These are phyloP conservation scores for Villa cingulata DNA, from an alignment of 2,888 invertebrate species.

Conservation along the genomic window DNA sequence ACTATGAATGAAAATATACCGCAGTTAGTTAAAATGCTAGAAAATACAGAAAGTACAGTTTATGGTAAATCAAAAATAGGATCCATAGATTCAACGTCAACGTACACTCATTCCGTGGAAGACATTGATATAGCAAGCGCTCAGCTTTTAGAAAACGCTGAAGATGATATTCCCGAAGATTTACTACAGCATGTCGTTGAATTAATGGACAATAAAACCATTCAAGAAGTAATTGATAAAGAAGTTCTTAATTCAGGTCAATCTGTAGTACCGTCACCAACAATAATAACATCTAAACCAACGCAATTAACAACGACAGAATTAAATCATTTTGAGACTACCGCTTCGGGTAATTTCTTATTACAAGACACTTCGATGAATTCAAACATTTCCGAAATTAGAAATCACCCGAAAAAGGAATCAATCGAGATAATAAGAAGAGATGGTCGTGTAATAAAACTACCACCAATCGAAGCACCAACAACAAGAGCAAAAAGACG, in stretches of 20 bases:
- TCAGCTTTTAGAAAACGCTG: conserved; percentile 39
- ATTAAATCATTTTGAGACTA: not conserved
- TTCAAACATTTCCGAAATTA: not conserved
- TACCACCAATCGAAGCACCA: conserved; percentile 73
- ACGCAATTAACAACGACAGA: not conserved
- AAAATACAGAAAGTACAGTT: conserved; percentile 27
- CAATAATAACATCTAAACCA: not conserved
- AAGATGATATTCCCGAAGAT: conserved; percentile 54
- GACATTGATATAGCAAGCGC: conserved; percentile 26
- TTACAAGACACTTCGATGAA: not conserved
- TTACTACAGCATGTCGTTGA: conserved; percentile 60
- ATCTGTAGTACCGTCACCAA: too few species aligned
- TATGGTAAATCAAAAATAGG: conserved; percentile 10
- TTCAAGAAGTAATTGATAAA: conserved; percentile 59
- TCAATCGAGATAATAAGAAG: conserved; percentile 59
- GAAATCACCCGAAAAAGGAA: conserved; percentile 33
- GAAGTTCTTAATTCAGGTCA: conserved; percentile 39
- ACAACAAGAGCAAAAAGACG: conserved; percentile 61
- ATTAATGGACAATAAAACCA: conserved; percentile 52
- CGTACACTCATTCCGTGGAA: conserved; percentile 16
- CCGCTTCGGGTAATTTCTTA: too few species aligned
- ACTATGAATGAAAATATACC: conserved; percentile 30
- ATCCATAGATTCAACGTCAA: conserved; percentile 2
- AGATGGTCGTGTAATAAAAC: conserved; percentile 60
- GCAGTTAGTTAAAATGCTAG: conserved; percentile 41